Conservation (phyloP, 92 coral and sea anemone genomes). For the Pocillopora grandis region DNA sequence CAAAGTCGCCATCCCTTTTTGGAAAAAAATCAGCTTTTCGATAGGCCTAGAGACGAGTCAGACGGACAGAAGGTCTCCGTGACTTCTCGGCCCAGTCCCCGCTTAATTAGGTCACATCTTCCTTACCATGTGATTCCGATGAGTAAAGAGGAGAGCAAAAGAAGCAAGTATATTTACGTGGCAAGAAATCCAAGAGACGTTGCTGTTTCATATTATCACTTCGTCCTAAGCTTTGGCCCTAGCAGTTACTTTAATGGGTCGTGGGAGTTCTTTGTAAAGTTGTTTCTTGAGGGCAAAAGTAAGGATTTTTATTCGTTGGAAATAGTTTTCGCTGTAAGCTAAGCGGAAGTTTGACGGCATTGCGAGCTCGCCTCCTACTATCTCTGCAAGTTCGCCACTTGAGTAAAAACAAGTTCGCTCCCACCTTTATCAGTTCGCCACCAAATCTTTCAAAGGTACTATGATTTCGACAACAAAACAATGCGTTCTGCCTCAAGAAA, state of each 20-base stretch:
- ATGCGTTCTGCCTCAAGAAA: no score
- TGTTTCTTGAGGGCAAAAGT: constrained; percentile 55
- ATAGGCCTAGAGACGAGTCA: constrained; percentile 15
- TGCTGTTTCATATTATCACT: constrained; percentile 57
- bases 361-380: background rate
- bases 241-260: constrained; percentile 42
- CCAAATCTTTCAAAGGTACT: no score
- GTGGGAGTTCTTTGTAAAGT: constrained; percentile 61
- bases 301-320: background rate
- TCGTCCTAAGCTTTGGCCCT: constrained; percentile 28
- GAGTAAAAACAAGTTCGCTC: no score
- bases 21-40: constrained; percentile 32
- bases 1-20: constrained; percentile 5
- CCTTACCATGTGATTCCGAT: constrained; percentile 37
- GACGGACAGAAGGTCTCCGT: background rate
- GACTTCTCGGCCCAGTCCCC: constrained; percentile 44
- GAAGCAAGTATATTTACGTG: constrained; percentile 54
- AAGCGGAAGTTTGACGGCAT: background rate
- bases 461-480: no score
- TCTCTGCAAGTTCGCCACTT: no score
- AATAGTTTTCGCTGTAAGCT: background rate
- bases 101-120: constrained; percentile 50
- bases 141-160: constrained; percentile 12
- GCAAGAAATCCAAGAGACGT: constrained; percentile 70
- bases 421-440: no score